Evolutionary conservation across 1,140 invertebrate species (phyloP), one percentile per base, ranked within the genome.

Genomic region (Sarcophaga bullata): DNA sequence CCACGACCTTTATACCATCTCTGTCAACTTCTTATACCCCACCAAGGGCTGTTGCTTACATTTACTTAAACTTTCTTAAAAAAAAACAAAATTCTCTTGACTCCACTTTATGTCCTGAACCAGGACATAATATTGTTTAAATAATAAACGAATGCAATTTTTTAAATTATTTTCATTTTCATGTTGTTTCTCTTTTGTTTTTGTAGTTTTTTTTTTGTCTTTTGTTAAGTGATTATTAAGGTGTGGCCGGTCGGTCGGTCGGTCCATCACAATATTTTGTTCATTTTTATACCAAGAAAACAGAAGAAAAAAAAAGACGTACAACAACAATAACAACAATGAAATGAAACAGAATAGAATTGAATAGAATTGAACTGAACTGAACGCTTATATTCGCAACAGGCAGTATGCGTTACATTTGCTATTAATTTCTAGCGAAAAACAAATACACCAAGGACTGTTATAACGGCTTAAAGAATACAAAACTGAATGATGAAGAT

Each of bases 141-240:
- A 88, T 88, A 86, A 88, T 88, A 86, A 87, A 87, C 88, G 87
- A 88, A 88, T 88, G 87, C 87, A 88, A 88, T 88, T 88, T 88
- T 86, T 86, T 87, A 88, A 88, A 88, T 88, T 88, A 88, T 88
- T 88, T 88, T 88, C 86, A 62, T 13, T 62, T 62, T 62, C 58
- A n/a, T 7, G 58, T 62, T 8, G 58, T 62, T 68, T 9, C 49
- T 68, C 17, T 68, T 19, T 0, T 68, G 17, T 17, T 50, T 50
- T 6, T 6, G 6, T 50, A 11, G 6, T 8, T 13, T n/a, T 58
- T 58, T 58, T 58, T 58, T 19, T 68, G 17, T n/a, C 19, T n/a
- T 68, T 87, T 88, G 87, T 88, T 88, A 88, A 88, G 87, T 88
- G 88, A 88, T 87, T 88, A 88, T 88, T 88, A 88, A 88, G 87